Evolutionary conservation across 2,888 invertebrate species (phyloP), one percentile per base, ranked within the genome.

Genomic region (Oxycera nigricornis): DNA sequence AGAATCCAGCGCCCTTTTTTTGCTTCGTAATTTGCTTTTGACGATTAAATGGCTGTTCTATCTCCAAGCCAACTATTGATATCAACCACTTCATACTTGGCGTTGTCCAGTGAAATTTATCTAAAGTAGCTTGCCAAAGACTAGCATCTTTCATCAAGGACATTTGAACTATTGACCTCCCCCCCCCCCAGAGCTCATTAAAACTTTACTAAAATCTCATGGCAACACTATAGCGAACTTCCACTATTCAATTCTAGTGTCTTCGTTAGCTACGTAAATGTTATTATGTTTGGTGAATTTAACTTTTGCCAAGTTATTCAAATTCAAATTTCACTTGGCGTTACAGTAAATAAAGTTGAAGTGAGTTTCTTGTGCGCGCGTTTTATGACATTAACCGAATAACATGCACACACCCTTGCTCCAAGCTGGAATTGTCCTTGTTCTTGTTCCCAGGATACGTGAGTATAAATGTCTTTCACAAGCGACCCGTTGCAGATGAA

Each of bases 251-350:
- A n/a, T 4, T 4, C 72, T 72, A 62, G 46, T 61, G 59, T 73
- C 70, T 50, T 57, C 62, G 72, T 74, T 72, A 65, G 72, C 65
- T 68, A 67, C 73, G 70, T 68, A 75, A 75, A 75, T 75, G 73
- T 73, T 73, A 73, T 73, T 75, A 75, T 70, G 75, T 75, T 75
- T 73, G 75, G 75, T 75, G 72, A 75, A 73, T 75, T 73, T 73
- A 75, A 75, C 73, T 75, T 75, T 67, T 30, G 41, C 70, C 73
- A 61, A 73, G 52, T 73, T 75, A 75, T 75, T 75, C 73, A 75
- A 73, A 75, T 73, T 75, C 72, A 75, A 73, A 75, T 73, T 73
- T 62, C n/a, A 35, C 26, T 52, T 62, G 72, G 70, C 28, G 52
- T 70, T 55, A 28, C 35, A 72, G 65, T 61, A 73, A 73, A 75